A percentile compares a stretch with the other conserved stretches of the same genome.
Evolutionary conservation across 2,797 vertebrate species (phyloP).

Genomic region (Rhabdophis nuchalis): DNA sequence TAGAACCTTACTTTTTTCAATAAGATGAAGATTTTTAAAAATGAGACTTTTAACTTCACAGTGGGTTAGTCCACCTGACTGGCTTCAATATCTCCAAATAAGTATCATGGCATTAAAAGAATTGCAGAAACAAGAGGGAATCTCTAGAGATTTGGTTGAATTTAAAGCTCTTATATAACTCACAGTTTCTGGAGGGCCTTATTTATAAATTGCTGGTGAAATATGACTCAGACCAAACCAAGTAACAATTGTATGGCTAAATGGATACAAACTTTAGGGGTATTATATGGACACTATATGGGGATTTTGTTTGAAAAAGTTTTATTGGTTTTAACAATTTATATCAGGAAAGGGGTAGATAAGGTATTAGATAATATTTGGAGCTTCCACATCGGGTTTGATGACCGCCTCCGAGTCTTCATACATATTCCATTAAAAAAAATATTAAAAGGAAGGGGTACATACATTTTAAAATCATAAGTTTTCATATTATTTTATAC

Average conservation of each 20-base stretch:
- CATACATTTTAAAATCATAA: too few species aligned
- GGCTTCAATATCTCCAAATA: neutral
- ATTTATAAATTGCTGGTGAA: neutral
- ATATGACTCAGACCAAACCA: neutral
- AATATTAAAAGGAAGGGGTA: too few species aligned
- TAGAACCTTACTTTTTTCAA: too few species aligned
- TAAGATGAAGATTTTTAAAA: neutral
- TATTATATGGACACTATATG: neutral
- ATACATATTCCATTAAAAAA: too few species aligned
- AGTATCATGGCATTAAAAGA: neutral
- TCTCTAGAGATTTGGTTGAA: neutral
- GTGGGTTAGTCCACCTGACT: neutral
- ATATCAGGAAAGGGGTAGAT: too few species aligned
- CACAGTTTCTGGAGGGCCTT: neutral
- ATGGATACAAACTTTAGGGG: neutral
- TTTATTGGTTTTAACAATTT: too few species aligned
- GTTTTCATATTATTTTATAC: too few species aligned
- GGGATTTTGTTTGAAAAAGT: neutral
- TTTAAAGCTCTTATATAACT: neutral
- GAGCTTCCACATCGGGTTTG: too few species aligned
- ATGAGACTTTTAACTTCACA: neutral
- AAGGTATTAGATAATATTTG: too few species aligned
- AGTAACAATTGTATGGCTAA: neutral
- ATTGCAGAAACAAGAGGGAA: neutral
- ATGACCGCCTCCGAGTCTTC: too few species aligned